Evolutionary conservation across 2,113 vertebrate genomes (phyloP).

Genomic region (Camelus bactrianus): DNA sequence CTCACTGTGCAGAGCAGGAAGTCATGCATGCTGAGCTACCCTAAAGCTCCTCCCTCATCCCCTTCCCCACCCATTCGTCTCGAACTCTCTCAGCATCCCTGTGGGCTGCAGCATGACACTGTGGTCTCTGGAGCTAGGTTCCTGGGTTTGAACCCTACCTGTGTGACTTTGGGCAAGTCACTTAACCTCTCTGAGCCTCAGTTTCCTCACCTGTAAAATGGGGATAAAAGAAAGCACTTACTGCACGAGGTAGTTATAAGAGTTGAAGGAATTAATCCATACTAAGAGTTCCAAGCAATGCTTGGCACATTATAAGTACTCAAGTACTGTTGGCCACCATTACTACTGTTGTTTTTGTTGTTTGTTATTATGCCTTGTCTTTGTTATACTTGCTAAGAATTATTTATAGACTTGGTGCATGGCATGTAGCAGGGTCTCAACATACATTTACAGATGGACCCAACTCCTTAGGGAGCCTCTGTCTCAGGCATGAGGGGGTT

Average conservation of each 20-base stretch:
- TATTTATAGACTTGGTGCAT: background rate
- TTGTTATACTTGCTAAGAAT: background rate
- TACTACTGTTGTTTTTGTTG: background rate
- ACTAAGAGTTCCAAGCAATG: background rate
- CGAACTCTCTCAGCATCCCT: background rate
- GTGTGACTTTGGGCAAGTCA: background rate
- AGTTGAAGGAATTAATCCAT: background rate
- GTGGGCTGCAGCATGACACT: rapidly evolving
- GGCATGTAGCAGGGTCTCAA: background rate
- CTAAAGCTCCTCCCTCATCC: background rate
- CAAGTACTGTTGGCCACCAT: background rate
- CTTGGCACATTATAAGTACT: background rate
- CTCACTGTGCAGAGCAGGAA: background rate
- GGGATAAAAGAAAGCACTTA: background rate
- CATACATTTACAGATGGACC: background rate
- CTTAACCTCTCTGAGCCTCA: background rate
- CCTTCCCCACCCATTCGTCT: background rate
- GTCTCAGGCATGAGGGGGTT: too few species aligned
- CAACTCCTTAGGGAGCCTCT: background rate
- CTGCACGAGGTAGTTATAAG: background rate
- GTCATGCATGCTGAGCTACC: rapidly evolving
- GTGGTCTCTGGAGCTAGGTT: background rate
- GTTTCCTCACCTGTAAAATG: background rate
- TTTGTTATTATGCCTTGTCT: background rate
- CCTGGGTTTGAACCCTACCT: background rate